phyloP scores from a whole-genome alignment of 2,113 vertebrate genomes.

The Rhodinocichla rosea region DNA sequence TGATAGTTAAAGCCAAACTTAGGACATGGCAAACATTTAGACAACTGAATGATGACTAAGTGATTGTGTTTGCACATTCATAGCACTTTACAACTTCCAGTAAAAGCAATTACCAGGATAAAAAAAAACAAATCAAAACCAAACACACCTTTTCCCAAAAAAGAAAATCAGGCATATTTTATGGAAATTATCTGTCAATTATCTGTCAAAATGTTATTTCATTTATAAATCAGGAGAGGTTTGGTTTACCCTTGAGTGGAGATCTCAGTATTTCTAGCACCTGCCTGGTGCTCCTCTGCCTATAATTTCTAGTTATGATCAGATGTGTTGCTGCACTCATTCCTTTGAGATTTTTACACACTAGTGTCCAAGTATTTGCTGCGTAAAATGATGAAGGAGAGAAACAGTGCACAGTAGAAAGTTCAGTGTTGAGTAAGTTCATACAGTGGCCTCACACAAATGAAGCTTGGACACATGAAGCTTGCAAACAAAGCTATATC shows the following conservation, averaged over 20 bases:
- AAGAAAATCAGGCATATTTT: accelerated
- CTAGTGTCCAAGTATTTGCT: neutral
- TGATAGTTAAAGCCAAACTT: neutral
- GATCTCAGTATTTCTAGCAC: neutral
- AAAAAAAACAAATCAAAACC: neutral
- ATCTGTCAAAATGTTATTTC: neutral
- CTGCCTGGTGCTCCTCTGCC: neutral
- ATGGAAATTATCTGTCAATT: neutral
- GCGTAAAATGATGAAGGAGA: neutral
- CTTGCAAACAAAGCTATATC: neutral
- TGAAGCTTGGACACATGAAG: neutral
- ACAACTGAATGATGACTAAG: neutral
- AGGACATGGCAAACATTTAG: neutral
- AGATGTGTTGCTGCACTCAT: neutral
- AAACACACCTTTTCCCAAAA: neutral
- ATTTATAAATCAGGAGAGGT: neutral
- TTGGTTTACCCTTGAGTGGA: neutral
- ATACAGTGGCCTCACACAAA: neutral
- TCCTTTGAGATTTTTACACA: neutral
- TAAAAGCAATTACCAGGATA: neutral
- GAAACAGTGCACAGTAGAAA: neutral
- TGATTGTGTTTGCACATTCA: neutral
- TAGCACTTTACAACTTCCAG: neutral
- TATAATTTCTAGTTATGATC: neutral
- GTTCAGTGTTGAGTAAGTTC: neutral